These are phyloP conservation scores for Caenorhabditis inopinata DNA, from an alignment of 1,140 invertebrate species.

Conservation along the genomic window DNA sequence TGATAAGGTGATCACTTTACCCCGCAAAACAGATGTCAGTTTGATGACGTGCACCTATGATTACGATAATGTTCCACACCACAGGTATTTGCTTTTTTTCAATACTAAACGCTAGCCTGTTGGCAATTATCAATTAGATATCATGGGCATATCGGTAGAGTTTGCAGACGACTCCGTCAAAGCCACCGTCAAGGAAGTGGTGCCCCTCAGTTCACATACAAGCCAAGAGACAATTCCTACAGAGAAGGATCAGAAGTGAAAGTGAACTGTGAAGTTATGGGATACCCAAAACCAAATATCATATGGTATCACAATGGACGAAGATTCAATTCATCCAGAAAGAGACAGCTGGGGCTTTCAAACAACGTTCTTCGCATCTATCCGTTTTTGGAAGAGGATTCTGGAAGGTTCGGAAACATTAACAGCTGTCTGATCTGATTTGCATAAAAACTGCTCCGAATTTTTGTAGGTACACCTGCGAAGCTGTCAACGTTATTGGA, in stretches of 20 bases:
- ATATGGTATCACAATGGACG: conserved; percentile 57
- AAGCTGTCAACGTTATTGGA: conserved; percentile 51
- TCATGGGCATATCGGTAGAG: too few species aligned
- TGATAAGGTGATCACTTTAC: neutral
- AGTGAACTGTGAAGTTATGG: conserved; percentile 61
- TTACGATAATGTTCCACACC: neutral
- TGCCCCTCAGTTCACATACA: conserved; percentile 58
- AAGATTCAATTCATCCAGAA: conserved; percentile 34
- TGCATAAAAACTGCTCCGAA: too few species aligned
- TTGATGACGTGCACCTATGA: neutral
- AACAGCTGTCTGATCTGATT: too few species aligned
- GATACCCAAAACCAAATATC: conserved; percentile 58
- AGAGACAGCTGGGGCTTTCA: conserved; percentile 52
- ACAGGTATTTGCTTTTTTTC: too few species aligned
- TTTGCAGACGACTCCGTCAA: neutral
- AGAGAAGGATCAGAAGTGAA: conserved; percentile 61
- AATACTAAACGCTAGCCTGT: too few species aligned
- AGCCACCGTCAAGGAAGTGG: neutral
- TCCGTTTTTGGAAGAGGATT: conserved; percentile 64
- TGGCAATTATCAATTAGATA: too few species aligned
- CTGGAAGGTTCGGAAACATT: conserved; percentile 48
- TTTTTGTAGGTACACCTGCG: conserved; percentile 56
- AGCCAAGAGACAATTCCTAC: conserved; percentile 51
- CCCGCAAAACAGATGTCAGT: neutral
- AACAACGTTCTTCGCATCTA: conserved; percentile 59